A percentile compares a stretch with the other conserved stretches of the same genome.
phyloP scores from a whole-genome alignment of 2,113 vertebrate species.

The Phoxinus phoxinus region DNA sequence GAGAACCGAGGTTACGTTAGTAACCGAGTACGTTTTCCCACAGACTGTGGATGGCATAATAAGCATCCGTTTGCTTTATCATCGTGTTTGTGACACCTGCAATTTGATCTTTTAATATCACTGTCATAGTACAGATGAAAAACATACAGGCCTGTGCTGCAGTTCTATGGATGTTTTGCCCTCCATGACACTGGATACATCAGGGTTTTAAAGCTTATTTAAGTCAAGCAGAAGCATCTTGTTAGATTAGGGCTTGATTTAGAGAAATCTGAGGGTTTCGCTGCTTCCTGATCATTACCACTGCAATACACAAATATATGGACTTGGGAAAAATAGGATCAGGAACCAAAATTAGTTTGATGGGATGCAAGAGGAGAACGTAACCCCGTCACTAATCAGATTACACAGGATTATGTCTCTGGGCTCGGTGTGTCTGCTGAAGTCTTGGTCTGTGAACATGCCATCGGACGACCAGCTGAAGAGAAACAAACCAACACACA shows the following conservation, averaged over 20 bases:
- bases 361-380: conserved; percentile 60
- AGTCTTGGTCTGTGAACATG: conserved; percentile 48
- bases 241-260: background rate
- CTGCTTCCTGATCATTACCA: background rate
- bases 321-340: conserved; percentile 54
- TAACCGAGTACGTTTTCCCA: no score
- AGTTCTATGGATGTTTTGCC: no score
- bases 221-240: background rate
- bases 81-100: no score
- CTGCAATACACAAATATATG: conserved; percentile 9
- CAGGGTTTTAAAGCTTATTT: background rate
- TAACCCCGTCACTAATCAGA: conserved; percentile 71
- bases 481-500: background rate
- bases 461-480: conserved; percentile 4
- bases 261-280: background rate
- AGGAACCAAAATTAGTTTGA: conserved; percentile 65
- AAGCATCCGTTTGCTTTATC: no score
- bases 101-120: no score
- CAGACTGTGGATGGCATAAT: no score
- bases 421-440: conserved; percentile 58
- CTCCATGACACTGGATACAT: background rate
- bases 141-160: no score
- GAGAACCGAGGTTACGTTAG: no score
- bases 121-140: no score
- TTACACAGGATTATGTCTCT: conserved; percentile 72